These are phyloP conservation scores for Formica exsecta DNA, from an alignment of 1,140 invertebrate genomes.

Conservation along the genomic window DNA sequence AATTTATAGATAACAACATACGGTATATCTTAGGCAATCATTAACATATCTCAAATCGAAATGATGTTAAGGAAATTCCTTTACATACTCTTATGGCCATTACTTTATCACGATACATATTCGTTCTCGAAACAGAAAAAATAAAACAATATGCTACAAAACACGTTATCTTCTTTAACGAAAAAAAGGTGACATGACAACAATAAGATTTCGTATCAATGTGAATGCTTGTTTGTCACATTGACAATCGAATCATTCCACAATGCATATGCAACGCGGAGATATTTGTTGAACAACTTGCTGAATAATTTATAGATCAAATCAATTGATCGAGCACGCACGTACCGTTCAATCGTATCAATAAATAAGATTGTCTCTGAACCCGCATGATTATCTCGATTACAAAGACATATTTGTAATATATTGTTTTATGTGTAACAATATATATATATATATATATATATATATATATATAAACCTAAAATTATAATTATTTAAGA, in stretches of 20 bases:
- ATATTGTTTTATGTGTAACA: neutral
- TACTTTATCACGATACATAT: neutral
- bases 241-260: slow-evolving; percentile 10
- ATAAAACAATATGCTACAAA: neutral
- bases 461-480: neutral
- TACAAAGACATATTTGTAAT: neutral
- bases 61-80: neutral
- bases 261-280: neutral
- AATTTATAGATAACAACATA: neutral
- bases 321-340: slow-evolving; percentile 23
- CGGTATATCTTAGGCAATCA: neutral
- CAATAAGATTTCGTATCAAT: neutral
- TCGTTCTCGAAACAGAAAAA: neutral
- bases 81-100: neutral
- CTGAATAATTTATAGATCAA: slow-evolving; percentile 31
- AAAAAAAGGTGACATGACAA: neutral
- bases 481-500: no score
- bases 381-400: neutral
- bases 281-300: slow-evolving; percentile 12
- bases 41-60: slow-evolving; percentile 15
- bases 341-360: slow-evolving; percentile 61
- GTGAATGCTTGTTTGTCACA: neutral
- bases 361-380: slow-evolving; percentile 11
- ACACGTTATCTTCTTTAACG: neutral
- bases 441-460: neutral